Conservation (phyloP, 2,888 invertebrate species). For the Lochmaea crataegi region DNA sequence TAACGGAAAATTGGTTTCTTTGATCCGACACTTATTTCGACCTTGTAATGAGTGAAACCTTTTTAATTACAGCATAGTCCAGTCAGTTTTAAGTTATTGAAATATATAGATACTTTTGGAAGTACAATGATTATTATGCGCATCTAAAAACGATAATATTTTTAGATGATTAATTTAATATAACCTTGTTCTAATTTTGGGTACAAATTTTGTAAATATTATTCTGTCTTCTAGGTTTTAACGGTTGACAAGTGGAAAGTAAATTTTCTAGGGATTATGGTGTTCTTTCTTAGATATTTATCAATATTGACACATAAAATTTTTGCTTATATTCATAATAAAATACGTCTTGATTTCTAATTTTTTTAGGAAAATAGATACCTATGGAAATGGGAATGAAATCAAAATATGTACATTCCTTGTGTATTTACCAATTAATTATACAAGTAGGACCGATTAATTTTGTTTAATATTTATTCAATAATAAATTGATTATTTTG, state of each 20-base stretch:
- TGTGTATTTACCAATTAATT: too few species aligned
- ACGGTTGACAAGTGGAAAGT: too few species aligned
- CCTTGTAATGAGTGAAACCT: background rate
- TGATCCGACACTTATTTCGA: background rate
- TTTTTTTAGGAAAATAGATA: too few species aligned
- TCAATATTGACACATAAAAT: background rate
- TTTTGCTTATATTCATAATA: too few species aligned
- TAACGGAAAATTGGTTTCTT: background rate
- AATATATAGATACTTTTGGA: background rate
- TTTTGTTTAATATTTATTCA: too few species aligned
- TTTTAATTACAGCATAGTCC: background rate
- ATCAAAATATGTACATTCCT: too few species aligned
- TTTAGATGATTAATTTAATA: slow-evolving; percentile 3
- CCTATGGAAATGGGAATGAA: too few species aligned
- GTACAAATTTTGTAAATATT: slow-evolving; percentile 14
- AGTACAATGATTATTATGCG: background rate
- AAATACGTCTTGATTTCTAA: too few species aligned
- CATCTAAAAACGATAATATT: background rate
- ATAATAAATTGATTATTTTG: too few species aligned
- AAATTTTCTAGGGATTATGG: too few species aligned
- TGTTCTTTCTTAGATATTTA: background rate
- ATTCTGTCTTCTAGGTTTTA: background rate
- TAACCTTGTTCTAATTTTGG: slow-evolving; percentile 21
- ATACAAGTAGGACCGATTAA: too few species aligned
- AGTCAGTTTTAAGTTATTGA: background rate